Conservation (phyloP, 2,113 vertebrate species). For the Apteryx mantelli region DNA sequence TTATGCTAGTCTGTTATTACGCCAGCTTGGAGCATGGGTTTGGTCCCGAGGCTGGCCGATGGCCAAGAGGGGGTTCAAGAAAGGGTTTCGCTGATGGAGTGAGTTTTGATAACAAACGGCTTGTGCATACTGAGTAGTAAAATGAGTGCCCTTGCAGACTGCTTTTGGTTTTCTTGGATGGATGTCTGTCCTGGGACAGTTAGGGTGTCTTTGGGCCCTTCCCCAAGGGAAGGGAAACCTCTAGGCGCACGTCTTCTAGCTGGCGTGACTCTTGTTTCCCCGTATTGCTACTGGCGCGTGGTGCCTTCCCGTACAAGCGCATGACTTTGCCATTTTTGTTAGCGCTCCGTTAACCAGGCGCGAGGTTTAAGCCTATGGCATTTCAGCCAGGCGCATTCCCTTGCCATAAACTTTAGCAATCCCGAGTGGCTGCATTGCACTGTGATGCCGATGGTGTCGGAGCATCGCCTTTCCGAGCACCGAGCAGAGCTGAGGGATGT, state of each 20-base stretch:
- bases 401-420: too few species aligned
- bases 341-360: too few species aligned
- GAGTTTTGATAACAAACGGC: neutral
- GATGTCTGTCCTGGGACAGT: neutral
- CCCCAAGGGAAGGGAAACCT: neutral
- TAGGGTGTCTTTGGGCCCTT: neutral
- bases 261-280: neutral
- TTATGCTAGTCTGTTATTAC: neutral
- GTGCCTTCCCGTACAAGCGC: neutral
- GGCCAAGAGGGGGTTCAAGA: neutral
- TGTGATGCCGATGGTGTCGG: too few species aligned
- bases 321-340: neutral
- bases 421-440: too few species aligned
- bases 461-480: too few species aligned
- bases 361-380: too few species aligned
- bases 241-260: neutral
- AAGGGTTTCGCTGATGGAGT: neutral
- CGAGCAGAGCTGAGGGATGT: too few species aligned
- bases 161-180: neutral
- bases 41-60: conserved; percentile 21
- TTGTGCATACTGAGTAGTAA: neutral
- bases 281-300: accelerated
- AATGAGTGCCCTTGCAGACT: neutral
- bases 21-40: neutral
- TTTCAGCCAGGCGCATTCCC: too few species aligned